Evolutionary conservation across 2,113 vertebrate species (phyloP), one percentile per base, ranked within the genome.

Genomic region (Macheiramphus alcinus): DNA sequence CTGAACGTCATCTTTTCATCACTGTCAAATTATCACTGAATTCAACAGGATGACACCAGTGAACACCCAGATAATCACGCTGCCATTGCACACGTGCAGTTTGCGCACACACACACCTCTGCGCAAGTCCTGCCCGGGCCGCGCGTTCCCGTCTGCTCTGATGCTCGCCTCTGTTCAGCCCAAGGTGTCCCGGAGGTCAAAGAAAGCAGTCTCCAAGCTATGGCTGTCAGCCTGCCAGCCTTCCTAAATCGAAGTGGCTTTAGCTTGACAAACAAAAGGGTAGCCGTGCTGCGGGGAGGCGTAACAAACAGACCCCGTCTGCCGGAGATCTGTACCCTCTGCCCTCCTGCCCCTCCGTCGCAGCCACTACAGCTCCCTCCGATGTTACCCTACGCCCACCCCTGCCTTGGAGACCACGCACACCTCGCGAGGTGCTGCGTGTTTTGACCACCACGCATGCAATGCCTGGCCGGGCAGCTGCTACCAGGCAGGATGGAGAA

Each of bases 301-400:
- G 2, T 16, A 80, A 61, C 27, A 63, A 94, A 58, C 11, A 29
- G 56, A 36, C 56, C 29, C 71, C 0, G 3, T 16, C 43, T 83
- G 36, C 58, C 59, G 31, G 31, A 80, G 38, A 82, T 13, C 12
- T 19, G 6, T 5, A 7, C 38, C 67, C 32, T 80, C 66, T 52
- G 73, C 74, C 34, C 38, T 61, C 13, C 82, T 62, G n/a, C 11
- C 40, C 23, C 45, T 72, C 58, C 3, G 0, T 6, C 6, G 0
- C 70, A 78, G 34, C 42, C 48, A 25, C 63, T 40, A 29, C 48
- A 73, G 50, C 31, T 94, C 34, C 31, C 17, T 83, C 50, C 26
- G 22, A 3, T 1, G 1, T 27, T 19, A 36, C 38, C 15, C 47
- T 7, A 1, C 29, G 40, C 38, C n/a, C 7, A 2, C 4, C 18